These are phyloP conservation scores for Lepidocolaptes lacrymiger DNA, from an alignment of 2,797 vertebrate species.

Conservation along the genomic window DNA sequence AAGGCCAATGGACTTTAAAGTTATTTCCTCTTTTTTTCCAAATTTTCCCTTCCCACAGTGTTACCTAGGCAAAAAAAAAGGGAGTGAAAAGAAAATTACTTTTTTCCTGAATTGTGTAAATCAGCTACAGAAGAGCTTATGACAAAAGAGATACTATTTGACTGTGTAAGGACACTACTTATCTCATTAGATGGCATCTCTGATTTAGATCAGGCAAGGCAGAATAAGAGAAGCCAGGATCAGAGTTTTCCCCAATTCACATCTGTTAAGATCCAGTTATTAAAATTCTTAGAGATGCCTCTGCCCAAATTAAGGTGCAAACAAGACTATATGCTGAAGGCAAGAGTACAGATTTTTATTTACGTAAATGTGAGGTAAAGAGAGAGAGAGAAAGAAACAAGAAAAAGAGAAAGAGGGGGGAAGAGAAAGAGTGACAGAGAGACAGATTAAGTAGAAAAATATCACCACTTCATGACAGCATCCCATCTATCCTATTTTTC, in stretches of 20 bases:
- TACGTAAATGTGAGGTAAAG: not conserved
- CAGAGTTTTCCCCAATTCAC: not conserved
- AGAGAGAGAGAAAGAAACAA: not conserved
- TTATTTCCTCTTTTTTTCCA: not conserved
- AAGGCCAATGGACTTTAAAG: not conserved
- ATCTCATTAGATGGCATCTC: not conserved
- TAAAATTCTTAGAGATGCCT: not conserved
- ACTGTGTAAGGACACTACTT: not conserved
- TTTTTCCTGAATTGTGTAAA: not conserved
- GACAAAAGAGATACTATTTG: not conserved
- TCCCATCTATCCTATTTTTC: not conserved
- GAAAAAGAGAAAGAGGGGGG: not conserved
- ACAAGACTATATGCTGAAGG: not conserved
- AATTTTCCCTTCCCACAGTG: not conserved
- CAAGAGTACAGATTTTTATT: not conserved
- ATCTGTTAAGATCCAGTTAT: not conserved
- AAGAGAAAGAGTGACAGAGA: not conserved
- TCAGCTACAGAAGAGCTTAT: not conserved
- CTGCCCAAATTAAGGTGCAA: not conserved
- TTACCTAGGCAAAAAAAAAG: not conserved
- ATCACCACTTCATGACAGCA: not conserved
- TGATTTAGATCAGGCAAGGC: not conserved
- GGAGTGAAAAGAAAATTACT: not conserved
- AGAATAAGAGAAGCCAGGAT: not conserved
- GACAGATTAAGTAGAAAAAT: not conserved